These are phyloP conservation scores for Agrotis puta DNA, from an alignment of 2,888 invertebrate species.

Conservation along the genomic window DNA sequence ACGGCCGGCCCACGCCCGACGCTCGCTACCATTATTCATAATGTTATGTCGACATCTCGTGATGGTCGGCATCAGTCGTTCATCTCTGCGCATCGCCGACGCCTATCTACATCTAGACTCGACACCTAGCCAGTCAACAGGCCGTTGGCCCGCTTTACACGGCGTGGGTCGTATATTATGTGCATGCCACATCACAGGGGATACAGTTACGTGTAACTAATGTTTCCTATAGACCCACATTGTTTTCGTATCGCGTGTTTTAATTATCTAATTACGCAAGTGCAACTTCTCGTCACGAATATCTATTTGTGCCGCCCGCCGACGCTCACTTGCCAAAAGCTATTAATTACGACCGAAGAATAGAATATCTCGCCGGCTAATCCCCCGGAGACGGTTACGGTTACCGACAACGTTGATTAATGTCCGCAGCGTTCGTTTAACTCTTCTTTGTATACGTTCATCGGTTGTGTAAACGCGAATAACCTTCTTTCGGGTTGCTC, in stretches of 20 bases:
- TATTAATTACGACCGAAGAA: slow-evolving; percentile 89
- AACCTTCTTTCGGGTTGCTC: slow-evolving; percentile 85
- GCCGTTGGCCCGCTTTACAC: slow-evolving; percentile 84
- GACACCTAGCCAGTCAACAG: slow-evolving; percentile 78
- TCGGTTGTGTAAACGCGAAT: slow-evolving; percentile 84
- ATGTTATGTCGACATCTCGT: slow-evolving; percentile 71
- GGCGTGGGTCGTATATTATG: slow-evolving; percentile 83
- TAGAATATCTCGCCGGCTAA: slow-evolving; percentile 89
- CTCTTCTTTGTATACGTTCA: slow-evolving; percentile 83
- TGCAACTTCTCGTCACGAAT: slow-evolving; percentile 81
- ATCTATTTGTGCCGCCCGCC: slow-evolving; percentile 82
- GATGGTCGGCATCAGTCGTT: slow-evolving; percentile 70
- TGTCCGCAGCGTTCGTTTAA: slow-evolving; percentile 86
- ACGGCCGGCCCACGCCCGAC: slow-evolving; percentile 66
- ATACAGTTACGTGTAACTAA: slow-evolving; percentile 80
- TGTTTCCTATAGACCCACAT: slow-evolving; percentile 80
- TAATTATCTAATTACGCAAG: slow-evolving; percentile 86
- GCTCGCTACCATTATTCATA: slow-evolving; percentile 72
- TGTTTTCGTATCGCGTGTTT: slow-evolving; percentile 80
- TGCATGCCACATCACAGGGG: slow-evolving; percentile 76
- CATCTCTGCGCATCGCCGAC: slow-evolving; percentile 70
- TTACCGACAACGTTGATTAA: slow-evolving; percentile 90
- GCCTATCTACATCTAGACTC: slow-evolving; percentile 72
- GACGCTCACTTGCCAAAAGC: slow-evolving; percentile 89
- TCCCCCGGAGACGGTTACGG: slow-evolving; percentile 89